Evolutionary conservation across 2,888 invertebrate genomes (phyloP).

Genomic region (Leucozona laternaria): DNA sequence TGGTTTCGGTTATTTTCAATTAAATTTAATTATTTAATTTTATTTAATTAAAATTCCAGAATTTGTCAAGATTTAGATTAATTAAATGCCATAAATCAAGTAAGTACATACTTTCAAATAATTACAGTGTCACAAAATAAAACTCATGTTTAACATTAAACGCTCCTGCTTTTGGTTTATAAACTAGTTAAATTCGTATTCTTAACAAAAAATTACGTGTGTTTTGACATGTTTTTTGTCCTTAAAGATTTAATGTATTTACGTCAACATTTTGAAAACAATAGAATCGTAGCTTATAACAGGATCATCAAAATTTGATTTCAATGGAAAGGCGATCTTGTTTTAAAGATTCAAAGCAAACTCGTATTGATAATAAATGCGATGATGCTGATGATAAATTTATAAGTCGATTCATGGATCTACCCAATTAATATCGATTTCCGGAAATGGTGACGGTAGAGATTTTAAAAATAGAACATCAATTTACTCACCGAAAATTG

Average conservation of each 20-base stretch:
- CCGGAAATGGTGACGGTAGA: neutral
- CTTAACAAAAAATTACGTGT: neutral
- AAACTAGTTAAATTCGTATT: neutral
- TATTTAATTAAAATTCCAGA: neutral
- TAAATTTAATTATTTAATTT: neutral
- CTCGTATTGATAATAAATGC: neutral
- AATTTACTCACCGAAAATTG: neutral
- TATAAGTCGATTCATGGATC: neutral
- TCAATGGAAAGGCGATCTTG: neutral
- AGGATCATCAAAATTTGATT: neutral
- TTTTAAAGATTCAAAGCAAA: neutral
- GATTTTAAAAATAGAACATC: neutral
- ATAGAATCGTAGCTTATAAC: too few species aligned
- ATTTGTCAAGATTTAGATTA: conserved; percentile 1
- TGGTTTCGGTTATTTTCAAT: neutral
- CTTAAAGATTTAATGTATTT: neutral
- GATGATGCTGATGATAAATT: neutral
- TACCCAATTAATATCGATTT: neutral
- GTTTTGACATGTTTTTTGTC: neutral
- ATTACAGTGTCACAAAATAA: neutral
- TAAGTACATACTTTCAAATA: neutral
- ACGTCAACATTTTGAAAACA: neutral
- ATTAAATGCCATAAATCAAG: conserved; percentile 4
- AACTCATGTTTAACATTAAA: neutral
- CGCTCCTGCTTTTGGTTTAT: neutral